Base-by-base conservation (phyloP, 2,888 invertebrate genomes). In the Caradrina clavipalpis region DNA sequence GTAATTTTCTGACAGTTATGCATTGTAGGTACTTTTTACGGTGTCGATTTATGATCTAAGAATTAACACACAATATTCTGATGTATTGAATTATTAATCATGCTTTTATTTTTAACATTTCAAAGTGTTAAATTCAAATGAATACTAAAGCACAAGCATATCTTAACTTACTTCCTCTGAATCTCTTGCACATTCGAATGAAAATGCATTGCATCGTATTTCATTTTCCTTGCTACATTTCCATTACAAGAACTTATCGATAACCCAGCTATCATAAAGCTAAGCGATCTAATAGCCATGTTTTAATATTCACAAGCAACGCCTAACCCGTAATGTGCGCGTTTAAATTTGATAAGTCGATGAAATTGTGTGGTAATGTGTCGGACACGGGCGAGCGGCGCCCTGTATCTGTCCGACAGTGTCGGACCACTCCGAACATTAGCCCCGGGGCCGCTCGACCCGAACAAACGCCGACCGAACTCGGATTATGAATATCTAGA, bases 291-390 rank as follows among this genome's bases (percentile, higher is more conserved):
- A 81, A 77, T 77, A 65, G 42, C 72, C 78, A 66, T 77, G 73
- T 77, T 77, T 71, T 64, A 79, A 77, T 83, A 85, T 79, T 78
- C 79, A 78, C 60, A 56, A 74, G 79, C 57, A 74, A 76, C 62
- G 69, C 73, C 71, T 79, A 83, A 84, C 65, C 77, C 6, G 69
- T 81, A 83, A 85, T 84, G 69, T 69, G 69, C 64, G 87, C 87
- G 87, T 87, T 90, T 88, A 89, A 90, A 87, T 91, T 91, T 89
- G 90, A 92, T 92, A 93, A 89, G 90, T 90, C 91, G 90, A 87
- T 88, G 90, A 93, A 93, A 93, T 93, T 89, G 91, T 91, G 91
- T 92, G 92, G 93, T 93, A 94, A 94, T 93, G 91, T 92, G 92
- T 90, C 86, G 87, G 90, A 91, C 91, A 91, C 82, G 89, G 84